Percentiles rank a stretch among this genome's conserved stretches.
Evolutionary conservation across 2,113 vertebrate genomes (phyloP).

Genomic region (Atherinomorus stipes): DNA sequence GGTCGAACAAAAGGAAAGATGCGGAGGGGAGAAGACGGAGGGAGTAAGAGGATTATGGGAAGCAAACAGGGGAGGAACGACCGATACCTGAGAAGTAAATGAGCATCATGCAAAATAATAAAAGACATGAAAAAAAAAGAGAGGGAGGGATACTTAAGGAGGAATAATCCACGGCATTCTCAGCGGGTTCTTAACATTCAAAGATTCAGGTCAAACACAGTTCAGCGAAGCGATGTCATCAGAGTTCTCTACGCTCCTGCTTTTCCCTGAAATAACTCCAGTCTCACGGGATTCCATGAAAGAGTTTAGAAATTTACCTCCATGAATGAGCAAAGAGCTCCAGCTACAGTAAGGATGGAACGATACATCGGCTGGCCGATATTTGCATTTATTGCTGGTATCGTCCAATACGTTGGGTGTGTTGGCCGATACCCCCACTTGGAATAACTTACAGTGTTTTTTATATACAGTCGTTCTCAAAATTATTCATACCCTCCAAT

Average conservation of each 20-base stretch:
- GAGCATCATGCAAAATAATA: not conserved
- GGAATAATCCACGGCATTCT: not conserved
- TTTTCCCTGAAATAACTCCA: not conserved
- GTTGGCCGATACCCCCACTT: too few species aligned
- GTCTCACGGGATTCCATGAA: not conserved
- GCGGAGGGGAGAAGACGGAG: slow-evolving; percentile 14
- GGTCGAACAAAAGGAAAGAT: slow-evolving; percentile 35
- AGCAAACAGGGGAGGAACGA: slow-evolving; percentile 31
- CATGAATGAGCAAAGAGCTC: not conserved
- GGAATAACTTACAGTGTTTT: too few species aligned
- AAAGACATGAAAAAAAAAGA: not conserved
- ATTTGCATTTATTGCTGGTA: too few species aligned
- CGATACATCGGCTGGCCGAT: too few species aligned
- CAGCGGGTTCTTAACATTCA: slow-evolving; percentile 5
- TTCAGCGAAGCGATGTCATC: slow-evolving; percentile 16
- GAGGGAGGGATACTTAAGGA: not conserved
- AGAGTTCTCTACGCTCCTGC: not conserved
- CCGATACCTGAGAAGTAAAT: slow-evolving; percentile 23
- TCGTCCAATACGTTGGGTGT: too few species aligned
- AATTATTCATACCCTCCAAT: too few species aligned
- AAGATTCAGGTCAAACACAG: slow-evolving; percentile 35
- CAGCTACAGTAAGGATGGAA: too few species aligned
- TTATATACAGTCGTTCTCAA: too few species aligned
- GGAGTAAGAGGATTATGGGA: slow-evolving; percentile 56
- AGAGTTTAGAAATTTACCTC: slow-evolving; percentile 1